Evolutionary conservation across 2,888 invertebrate genomes (phyloP), one percentile per base, ranked within the genome.

Genomic region (Apamea crenata): DNA sequence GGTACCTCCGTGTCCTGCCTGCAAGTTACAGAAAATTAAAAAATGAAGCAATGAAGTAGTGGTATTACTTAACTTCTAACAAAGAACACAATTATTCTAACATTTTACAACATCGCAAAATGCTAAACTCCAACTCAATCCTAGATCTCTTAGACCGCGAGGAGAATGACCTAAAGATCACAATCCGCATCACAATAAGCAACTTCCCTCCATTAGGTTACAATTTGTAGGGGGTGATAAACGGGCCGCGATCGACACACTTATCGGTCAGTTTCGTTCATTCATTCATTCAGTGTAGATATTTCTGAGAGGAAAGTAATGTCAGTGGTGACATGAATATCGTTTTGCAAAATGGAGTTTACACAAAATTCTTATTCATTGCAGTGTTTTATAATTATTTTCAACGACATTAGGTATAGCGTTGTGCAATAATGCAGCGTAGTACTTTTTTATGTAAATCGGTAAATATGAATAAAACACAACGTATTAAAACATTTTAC

Each of bases 191-290:
- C 79, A 56, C 68, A 82, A 85, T 85, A 68, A 85, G 76, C 82
- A 74, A 85, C 79, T 85, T 85, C 86, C 79, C 76, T 79, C 79
- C 29, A 85, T 85, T 82, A 85, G 25, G 0, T 50, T 47, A 71
- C 84, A 68, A 85, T 72, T 77, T 74, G 69, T 67, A 73, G n/a
- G 74, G 84, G 82, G 74, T 84, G 82, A 79, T 36, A 76, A 82
- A 65, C 76, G n/a, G 32, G 16, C 44, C 25, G 56, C 44, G 21
- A 16, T 18, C 68, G 76, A 85, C 84, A 78, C 36, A 85, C 53
- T 82, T 78, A 53, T 73, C 63, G 59, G 70, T 53, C 67, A 76
- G n/a, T 74, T 76, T 74, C 29, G n/a, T 81, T 78, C 73, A 32
- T 74, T 74, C 32, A 74, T 40, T 79, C n/a, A 72, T 44, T 74